Percentiles rank a stretch among this genome's conserved stretches.
phyloP scores from a whole-genome alignment of 2,113 vertebrate genomes.

The Osmerus eperlanus region DNA sequence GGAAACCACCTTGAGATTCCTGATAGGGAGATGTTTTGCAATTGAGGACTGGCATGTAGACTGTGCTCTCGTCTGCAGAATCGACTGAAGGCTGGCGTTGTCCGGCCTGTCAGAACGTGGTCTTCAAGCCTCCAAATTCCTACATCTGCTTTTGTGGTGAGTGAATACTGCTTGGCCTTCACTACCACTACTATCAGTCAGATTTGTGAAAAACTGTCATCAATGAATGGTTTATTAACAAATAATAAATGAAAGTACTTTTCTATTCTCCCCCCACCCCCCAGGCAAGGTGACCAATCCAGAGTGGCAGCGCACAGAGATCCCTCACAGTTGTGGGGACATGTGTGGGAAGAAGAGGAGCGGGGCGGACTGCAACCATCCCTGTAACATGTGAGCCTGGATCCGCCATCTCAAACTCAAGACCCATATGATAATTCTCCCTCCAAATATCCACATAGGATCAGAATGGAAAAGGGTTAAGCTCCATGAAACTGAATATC shows the following conservation, averaged over 20 bases:
- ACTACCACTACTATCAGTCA: too few relatives aligned
- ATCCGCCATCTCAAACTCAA: not conserved
- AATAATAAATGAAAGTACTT: not conserved
- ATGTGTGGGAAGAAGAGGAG: constrained; percentile 94
- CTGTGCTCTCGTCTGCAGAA: constrained; percentile 69
- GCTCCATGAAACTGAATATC: not conserved
- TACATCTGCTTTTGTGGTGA: constrained; percentile 97
- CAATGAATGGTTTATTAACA: too few relatives aligned
- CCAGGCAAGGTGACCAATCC: constrained; percentile 94
- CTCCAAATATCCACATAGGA: too few relatives aligned
- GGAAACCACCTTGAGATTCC: too few relatives aligned
- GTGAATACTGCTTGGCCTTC: constrained; percentile 23
- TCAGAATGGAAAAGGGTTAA: too few relatives aligned
- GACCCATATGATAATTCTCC: too few relatives aligned
- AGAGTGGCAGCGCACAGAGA: constrained; percentile 95
- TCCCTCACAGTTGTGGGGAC: constrained; percentile 98
- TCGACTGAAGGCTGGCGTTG: constrained; percentile 92
- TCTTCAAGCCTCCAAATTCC: constrained; percentile 77
- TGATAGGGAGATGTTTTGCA: not conserved
- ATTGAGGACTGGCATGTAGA: not conserved
- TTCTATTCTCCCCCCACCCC: not conserved
- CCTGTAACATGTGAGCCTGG: constrained; percentile 92
- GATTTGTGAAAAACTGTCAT: too few relatives aligned
- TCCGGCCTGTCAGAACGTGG: constrained; percentile 95
- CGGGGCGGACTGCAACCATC: constrained; percentile 87